These are phyloP conservation scores for Ascaphus truei DNA, from an alignment of 2,113 vertebrate genomes.

Conservation along the genomic window DNA sequence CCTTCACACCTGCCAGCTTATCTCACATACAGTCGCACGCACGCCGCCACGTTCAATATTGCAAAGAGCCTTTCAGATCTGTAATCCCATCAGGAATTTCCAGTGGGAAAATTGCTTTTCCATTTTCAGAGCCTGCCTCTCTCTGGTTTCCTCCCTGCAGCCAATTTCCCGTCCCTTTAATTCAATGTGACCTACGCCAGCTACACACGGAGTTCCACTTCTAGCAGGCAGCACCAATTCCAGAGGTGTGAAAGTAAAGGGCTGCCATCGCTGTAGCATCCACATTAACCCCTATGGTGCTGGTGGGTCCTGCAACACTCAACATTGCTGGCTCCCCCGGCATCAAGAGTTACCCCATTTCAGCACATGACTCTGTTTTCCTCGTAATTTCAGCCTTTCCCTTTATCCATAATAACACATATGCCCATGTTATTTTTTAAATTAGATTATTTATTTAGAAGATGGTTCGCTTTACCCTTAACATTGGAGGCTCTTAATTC, in stretches of 20 bases:
- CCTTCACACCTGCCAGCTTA: too few relatives aligned
- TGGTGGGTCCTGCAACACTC: fast-evolving
- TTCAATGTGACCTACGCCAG: slow-evolving; percentile 60
- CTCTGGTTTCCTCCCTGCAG: slow-evolving; percentile 20
- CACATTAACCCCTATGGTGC: background rate
- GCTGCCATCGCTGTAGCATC: slow-evolving; percentile 49
- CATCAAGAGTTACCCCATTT: background rate
- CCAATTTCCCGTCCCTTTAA: slow-evolving; percentile 63
- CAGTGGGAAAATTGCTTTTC: slow-evolving; percentile 15
- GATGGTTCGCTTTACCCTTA: too few relatives aligned
- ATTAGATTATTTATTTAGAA: too few relatives aligned
- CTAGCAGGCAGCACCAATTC: slow-evolving; percentile 70
- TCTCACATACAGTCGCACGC: too few relatives aligned
- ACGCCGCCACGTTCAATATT: background rate
- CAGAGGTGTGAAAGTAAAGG: slow-evolving; percentile 67
- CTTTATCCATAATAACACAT: too few relatives aligned
- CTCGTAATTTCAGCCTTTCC: too few relatives aligned
- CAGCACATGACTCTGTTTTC: too few relatives aligned
- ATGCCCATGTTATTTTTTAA: too few relatives aligned
- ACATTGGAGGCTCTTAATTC: too few relatives aligned
- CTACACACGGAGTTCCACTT: slow-evolving; percentile 60
- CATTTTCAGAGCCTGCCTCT: background rate
- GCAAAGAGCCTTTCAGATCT: slow-evolving; percentile 1
- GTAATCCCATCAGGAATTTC: slow-evolving; percentile 19
- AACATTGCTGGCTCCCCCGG: fast-evolving